phyloP scores from a whole-genome alignment of 2,888 invertebrate genomes.

The Clunio marinus region DNA sequence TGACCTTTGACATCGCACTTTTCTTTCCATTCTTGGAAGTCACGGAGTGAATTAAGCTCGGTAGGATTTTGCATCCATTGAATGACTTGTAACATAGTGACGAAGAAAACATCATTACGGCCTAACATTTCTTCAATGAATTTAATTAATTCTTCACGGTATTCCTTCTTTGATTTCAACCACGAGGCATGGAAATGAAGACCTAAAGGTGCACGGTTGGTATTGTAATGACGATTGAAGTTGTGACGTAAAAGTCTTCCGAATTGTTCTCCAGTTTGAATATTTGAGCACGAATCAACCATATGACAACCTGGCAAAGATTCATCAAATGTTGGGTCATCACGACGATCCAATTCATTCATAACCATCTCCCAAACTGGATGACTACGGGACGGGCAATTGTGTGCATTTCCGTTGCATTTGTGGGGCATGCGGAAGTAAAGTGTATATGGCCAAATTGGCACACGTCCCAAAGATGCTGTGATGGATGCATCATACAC shows the following conservation, averaged over 20 bases:
- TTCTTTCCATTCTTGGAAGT: slow-evolving; percentile 94
- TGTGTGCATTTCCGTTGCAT: slow-evolving; percentile 90
- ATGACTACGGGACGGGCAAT: slow-evolving; percentile 85
- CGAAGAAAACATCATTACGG: slow-evolving; percentile 88
- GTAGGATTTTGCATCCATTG: slow-evolving; percentile 97
- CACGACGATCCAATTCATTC: slow-evolving; percentile 90
- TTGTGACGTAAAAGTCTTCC: slow-evolving; percentile 85
- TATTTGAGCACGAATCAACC: slow-evolving; percentile 90
- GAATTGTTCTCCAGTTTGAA: slow-evolving; percentile 87
- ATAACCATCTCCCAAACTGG: slow-evolving; percentile 97
- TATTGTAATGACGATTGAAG: slow-evolving; percentile 89
- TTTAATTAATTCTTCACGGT: slow-evolving; percentile 83
- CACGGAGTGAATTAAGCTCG: slow-evolving; percentile 76
- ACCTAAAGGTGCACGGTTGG: slow-evolving; percentile 88
- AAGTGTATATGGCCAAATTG: slow-evolving; percentile 95
- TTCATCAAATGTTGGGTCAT: slow-evolving; percentile 90
- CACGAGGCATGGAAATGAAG: slow-evolving; percentile 93
- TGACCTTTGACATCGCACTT: slow-evolving; percentile 92
- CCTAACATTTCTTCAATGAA: slow-evolving; percentile 90
- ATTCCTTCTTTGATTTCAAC: slow-evolving; percentile 91
- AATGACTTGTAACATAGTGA: slow-evolving; percentile 84
- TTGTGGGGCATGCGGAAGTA: slow-evolving; percentile 96
- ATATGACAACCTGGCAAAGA: slow-evolving; percentile 91
- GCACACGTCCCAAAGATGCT: slow-evolving; percentile 80
- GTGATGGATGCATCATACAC: slow-evolving; percentile 93